Conservation (phyloP, 2,113 vertebrate genomes). For the Apistogramma diplotaenia region DNA sequence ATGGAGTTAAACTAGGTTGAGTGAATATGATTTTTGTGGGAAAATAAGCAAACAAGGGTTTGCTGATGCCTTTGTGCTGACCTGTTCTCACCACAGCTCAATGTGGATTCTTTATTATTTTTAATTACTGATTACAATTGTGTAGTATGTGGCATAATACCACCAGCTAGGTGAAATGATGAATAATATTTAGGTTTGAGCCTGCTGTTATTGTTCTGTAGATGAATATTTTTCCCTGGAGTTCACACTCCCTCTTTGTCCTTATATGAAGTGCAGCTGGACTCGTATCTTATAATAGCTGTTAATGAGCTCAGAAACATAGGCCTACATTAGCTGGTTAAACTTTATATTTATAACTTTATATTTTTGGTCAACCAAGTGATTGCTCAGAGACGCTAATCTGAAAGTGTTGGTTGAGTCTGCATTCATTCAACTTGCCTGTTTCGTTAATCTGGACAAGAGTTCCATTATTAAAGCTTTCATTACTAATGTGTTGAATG, state of each 20-base stretch:
- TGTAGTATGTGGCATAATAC: neutral
- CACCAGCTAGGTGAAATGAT: neutral
- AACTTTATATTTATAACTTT: neutral
- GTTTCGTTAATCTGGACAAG: neutral
- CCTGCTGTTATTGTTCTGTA: neutral
- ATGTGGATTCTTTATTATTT: neutral
- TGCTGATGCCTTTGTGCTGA: neutral
- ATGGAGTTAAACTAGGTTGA: neutral
- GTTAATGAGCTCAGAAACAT: neutral
- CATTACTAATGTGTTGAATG: neutral
- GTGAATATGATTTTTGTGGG: neutral
- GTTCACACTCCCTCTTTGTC: neutral
- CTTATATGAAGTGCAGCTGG: accelerated
- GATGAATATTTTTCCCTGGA: neutral
- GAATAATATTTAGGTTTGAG: neutral
- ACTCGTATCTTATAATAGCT: neutral
- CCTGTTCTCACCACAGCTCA: neutral
- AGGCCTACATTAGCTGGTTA: neutral
- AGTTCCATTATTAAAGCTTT: neutral
- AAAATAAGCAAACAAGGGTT: neutral
- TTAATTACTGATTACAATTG: neutral
- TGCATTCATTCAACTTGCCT: neutral
- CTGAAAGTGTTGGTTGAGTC: neutral
- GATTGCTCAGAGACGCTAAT: neutral
- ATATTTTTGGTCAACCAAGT: neutral